phyloP scores from a whole-genome alignment of 2,113 vertebrate genomes.

The Psittacara wagleri region DNA sequence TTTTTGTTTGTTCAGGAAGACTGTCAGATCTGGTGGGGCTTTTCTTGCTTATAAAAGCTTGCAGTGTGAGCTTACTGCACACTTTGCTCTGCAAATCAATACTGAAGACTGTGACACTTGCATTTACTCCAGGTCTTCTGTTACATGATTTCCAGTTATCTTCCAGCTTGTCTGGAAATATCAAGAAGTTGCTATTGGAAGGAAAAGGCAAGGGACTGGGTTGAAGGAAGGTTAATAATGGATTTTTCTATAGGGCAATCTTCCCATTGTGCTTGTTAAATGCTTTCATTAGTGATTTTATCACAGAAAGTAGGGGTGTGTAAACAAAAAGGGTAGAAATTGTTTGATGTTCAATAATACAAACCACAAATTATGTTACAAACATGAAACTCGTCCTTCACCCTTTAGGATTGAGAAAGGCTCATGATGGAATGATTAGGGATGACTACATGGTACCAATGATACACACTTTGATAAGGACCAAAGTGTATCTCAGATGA shows the following conservation, averaged over 20 bases:
- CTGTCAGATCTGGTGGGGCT: neutral
- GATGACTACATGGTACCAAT: neutral
- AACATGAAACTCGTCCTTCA: neutral
- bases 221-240: neutral
- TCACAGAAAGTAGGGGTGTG: neutral
- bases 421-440: neutral
- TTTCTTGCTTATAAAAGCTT: neutral
- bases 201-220: neutral
- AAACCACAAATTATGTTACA: neutral
- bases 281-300: slow-evolving; percentile 4
- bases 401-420: neutral
- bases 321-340: neutral
- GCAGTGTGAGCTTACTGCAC: neutral
- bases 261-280: neutral
- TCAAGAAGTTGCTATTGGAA: neutral
- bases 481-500: neutral
- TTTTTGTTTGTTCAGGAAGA: neutral
- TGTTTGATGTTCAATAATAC: neutral
- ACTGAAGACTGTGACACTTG: neutral
- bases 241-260: neutral
- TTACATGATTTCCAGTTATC: neutral
- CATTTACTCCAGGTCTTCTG: neutral
- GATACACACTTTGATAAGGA: neutral
- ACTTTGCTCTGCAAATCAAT: neutral
- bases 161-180: neutral